phyloP scores from a whole-genome alignment of 2,113 vertebrate genomes.

The Sclerurus mexicanus region DNA sequence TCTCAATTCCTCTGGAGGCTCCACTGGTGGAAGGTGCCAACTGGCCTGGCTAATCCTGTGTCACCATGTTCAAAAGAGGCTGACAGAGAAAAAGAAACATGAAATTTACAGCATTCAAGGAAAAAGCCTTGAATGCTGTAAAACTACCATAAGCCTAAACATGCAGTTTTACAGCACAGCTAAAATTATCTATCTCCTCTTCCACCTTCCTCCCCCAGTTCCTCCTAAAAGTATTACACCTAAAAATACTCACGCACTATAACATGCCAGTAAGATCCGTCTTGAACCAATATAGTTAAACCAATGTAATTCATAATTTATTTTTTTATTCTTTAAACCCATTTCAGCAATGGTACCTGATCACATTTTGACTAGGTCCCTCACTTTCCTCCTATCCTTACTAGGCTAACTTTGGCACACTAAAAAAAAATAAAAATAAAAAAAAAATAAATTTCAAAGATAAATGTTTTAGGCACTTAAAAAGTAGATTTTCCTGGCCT shows the following conservation, averaged over 20 bases:
- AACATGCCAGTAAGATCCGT: neutral
- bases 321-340: neutral
- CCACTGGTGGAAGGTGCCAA: neutral
- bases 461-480: neutral
- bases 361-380: neutral
- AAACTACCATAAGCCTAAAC: neutral
- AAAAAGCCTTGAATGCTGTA: neutral
- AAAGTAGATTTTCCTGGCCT: neutral
- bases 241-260: neutral
- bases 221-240: neutral
- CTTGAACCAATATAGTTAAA: neutral
- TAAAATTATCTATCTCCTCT: neutral
- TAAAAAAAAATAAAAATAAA: neutral
- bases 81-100: neutral
- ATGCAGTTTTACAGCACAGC: neutral
- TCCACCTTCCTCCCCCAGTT: neutral
- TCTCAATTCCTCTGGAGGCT: neutral
- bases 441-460: neutral
- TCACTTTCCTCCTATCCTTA: neutral
- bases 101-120: neutral
- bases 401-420: neutral
- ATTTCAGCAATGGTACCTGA: neutral
- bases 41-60: neutral
- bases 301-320: rapidly evolving
- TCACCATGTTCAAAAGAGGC: neutral